Evolutionary conservation across 2,113 vertebrate genomes (phyloP).

Genomic region (Canis aureus): DNA sequence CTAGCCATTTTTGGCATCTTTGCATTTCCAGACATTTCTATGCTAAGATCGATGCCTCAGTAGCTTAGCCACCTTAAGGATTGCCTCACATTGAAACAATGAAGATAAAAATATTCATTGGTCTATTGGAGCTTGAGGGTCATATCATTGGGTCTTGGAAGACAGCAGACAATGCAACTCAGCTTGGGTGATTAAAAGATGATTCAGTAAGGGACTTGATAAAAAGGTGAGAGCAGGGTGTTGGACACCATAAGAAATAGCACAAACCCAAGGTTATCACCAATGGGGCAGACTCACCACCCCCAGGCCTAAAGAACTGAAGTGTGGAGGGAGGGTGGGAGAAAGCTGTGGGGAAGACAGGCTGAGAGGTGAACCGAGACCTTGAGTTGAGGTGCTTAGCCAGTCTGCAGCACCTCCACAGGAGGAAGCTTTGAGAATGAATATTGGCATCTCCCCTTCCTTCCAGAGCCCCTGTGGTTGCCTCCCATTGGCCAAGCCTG

Average conservation of each 20-base stretch:
- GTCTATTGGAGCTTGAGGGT: not conserved
- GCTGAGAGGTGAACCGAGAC: not conserved
- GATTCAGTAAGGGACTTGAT: not conserved
- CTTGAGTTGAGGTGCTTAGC: not conserved
- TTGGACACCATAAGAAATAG: not conserved
- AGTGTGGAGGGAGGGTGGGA: rapidly evolving
- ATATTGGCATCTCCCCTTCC: not conserved
- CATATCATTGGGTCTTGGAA: not conserved
- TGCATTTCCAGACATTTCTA: not conserved
- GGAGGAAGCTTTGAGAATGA: not conserved
- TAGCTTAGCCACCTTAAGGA: not conserved
- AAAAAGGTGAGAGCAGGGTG: not conserved
- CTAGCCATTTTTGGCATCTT: not conserved
- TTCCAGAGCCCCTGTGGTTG: not conserved
- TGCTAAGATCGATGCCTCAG: not conserved
- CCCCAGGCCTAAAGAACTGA: not conserved
- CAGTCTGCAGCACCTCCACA: not conserved
- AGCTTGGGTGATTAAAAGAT: not conserved
- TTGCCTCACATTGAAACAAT: not conserved
- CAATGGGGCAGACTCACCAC: not conserved
- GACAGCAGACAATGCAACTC: not conserved
- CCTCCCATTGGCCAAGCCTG: not conserved
- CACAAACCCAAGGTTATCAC: not conserved
- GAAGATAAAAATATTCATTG: rapidly evolving
- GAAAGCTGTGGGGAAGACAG: not conserved